phyloP scores from a whole-genome alignment of 1,140 invertebrate genomes.

The Augochlora pura region DNA sequence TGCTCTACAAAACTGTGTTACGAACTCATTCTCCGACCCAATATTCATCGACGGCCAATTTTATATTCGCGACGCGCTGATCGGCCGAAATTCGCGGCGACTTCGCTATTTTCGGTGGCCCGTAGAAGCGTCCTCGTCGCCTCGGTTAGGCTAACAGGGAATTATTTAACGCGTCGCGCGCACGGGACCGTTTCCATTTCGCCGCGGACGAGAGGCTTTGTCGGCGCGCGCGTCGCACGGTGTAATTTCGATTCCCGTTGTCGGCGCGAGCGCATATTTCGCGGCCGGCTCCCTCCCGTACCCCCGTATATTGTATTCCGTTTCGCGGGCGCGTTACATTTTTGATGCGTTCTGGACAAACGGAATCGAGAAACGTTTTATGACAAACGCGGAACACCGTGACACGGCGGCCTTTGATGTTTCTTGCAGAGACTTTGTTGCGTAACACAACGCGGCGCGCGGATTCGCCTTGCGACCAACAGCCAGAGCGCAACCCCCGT shows the following conservation, averaged over 20 bases:
- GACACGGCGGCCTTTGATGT: slow-evolving; percentile 34
- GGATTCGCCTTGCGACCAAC: neutral
- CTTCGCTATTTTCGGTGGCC: neutral
- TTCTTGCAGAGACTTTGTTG: slow-evolving; percentile 37
- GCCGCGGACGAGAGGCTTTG: slow-evolving; percentile 28
- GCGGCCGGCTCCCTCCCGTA: no score
- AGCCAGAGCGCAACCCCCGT: no score
- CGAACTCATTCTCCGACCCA: no score
- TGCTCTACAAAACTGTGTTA: no score
- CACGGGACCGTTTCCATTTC: slow-evolving; percentile 15
- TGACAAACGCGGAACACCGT: neutral
- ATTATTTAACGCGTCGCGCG: slow-evolving; percentile 33
- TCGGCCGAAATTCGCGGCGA: neutral
- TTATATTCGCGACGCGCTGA: no score
- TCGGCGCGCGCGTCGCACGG: neutral
- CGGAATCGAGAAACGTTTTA: slow-evolving; percentile 45
- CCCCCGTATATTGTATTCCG: slow-evolving; percentile 48
- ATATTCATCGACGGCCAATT: no score
- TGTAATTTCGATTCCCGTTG: slow-evolving; percentile 32
- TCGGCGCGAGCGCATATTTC: neutral
- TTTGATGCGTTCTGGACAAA: slow-evolving; percentile 41
- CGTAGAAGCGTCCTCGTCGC: neutral
- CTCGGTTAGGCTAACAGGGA: slow-evolving; percentile 9
- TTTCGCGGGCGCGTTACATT: slow-evolving; percentile 31
- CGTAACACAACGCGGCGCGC: slow-evolving; percentile 15